phyloP scores from a whole-genome alignment of 2,797 vertebrate genomes.

The Dendrocincla tyrannina region DNA sequence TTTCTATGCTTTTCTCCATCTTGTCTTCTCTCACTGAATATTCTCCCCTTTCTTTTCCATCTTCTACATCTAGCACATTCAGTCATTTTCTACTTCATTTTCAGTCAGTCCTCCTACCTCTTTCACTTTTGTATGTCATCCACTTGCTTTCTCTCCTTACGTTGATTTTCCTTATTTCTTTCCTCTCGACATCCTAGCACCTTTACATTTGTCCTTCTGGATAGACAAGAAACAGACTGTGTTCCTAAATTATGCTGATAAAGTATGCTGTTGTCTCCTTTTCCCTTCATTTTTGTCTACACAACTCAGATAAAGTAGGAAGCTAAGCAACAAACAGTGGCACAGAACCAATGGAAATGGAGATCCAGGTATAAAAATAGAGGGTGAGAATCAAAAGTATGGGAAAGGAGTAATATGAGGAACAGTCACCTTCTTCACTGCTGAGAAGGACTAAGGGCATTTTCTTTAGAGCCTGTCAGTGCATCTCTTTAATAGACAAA shows the following conservation, averaged over 20 bases:
- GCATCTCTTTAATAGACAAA: neutral
- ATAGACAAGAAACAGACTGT: neutral
- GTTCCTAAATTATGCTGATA: slow-evolving; percentile 8
- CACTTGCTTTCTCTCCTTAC: neutral
- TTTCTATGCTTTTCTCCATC: neutral
- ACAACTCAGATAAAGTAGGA: neutral
- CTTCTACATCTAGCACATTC: neutral
- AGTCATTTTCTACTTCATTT: neutral
- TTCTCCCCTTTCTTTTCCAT: neutral
- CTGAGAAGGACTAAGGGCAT: neutral
- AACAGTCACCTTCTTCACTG: slow-evolving; percentile 26
- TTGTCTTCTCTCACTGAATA: neutral
- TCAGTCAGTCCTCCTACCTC: neutral
- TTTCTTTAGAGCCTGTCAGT: neutral
- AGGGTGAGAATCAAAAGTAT: neutral
- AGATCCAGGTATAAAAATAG: slow-evolving; percentile 29
- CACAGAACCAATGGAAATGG: slow-evolving; percentile 12
- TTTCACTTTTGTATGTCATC: neutral
- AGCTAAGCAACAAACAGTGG: slow-evolving; percentile 6
- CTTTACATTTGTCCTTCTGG: neutral
- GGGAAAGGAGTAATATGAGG: slow-evolving; percentile 38
- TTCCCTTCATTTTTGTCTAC: neutral
- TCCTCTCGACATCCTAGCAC: accelerated
- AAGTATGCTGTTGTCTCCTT: neutral
- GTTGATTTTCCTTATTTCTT: neutral